Evolutionary conservation across 2,888 invertebrate species (phyloP).

Genomic region (Ennomos fuscantarius): DNA sequence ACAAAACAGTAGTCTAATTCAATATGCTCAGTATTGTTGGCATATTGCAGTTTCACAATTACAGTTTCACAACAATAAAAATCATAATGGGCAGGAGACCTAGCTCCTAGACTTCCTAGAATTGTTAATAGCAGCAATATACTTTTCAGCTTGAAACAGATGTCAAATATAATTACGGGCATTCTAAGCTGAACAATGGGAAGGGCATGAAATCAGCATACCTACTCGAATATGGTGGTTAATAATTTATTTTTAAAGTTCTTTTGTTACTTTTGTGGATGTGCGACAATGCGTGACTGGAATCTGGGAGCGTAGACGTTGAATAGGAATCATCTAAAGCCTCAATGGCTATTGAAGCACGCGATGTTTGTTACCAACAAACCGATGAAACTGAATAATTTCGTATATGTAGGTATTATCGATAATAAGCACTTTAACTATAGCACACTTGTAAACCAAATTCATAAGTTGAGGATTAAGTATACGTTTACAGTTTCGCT

Average conservation of each 20-base stretch:
- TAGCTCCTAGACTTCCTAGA: constrained; percentile 16
- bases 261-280: constrained; percentile 34
- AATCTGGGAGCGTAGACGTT: constrained; percentile 37
- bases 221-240: constrained; percentile 15
- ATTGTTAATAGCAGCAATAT: constrained; percentile 21
- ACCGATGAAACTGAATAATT: not conserved
- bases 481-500: no score
- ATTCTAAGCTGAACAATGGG: constrained; percentile 32
- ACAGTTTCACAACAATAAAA: constrained; percentile 18
- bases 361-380: constrained; percentile 8
- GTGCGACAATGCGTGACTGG: constrained; percentile 33
- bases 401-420: no score
- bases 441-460: no score
- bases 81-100: constrained; percentile 25
- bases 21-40: not conserved
- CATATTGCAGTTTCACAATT: constrained; percentile 13
- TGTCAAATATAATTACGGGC: constrained; percentile 36
- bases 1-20: constrained; percentile 5
- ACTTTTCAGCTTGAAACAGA: constrained; percentile 32
- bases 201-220: constrained; percentile 7
- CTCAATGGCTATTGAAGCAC: constrained; percentile 15
- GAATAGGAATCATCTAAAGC: constrained; percentile 23
- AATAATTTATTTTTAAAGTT: constrained; percentile 29
- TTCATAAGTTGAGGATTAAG: no score
- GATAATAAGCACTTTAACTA: no score